These are phyloP conservation scores for Zeuzera pyrina DNA, from an alignment of 2,888 invertebrate genomes.

Conservation along the genomic window DNA sequence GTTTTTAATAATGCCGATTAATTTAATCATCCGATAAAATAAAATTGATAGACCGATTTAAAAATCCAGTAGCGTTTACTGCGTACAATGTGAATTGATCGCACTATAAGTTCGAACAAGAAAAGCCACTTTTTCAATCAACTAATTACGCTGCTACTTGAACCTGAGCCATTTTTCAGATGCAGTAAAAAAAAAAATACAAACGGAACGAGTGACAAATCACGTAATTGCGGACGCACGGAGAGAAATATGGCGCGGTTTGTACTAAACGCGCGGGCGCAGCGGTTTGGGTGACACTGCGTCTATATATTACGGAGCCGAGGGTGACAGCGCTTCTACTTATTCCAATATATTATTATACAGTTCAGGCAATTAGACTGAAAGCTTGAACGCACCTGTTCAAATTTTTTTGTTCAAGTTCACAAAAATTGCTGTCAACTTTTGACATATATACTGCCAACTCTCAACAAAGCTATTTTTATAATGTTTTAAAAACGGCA, in stretches of 20 bases:
- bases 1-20: slow-evolving; percentile 1
- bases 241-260: slow-evolving; percentile 66
- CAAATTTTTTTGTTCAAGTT: no score
- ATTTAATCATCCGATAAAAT: no score
- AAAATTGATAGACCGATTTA: slow-evolving; percentile 27
- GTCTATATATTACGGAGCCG: slow-evolving; percentile 42
- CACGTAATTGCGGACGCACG: slow-evolving; percentile 66
- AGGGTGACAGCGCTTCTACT: slow-evolving; percentile 25
- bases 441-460: no score
- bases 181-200: slow-evolving; percentile 44
- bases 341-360: slow-evolving; percentile 8
- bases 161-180: slow-evolving; percentile 60
- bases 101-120: slow-evolving; percentile 42
- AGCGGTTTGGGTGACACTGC: slow-evolving; percentile 35
- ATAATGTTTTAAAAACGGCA: no score
- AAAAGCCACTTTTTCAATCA: slow-evolving; percentile 57
- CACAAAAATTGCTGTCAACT: no score
- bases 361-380: slow-evolving; percentile 45
- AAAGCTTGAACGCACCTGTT: slow-evolving; percentile 30
- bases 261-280: slow-evolving; percentile 60
- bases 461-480: no score
- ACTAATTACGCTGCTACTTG: slow-evolving; percentile 56
- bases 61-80: slow-evolving; percentile 27
- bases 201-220: slow-evolving; percentile 62
- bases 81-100: slow-evolving; percentile 30